phyloP scores from a whole-genome alignment of 2,113 vertebrate species.

The Dermatemys mawii region DNA sequence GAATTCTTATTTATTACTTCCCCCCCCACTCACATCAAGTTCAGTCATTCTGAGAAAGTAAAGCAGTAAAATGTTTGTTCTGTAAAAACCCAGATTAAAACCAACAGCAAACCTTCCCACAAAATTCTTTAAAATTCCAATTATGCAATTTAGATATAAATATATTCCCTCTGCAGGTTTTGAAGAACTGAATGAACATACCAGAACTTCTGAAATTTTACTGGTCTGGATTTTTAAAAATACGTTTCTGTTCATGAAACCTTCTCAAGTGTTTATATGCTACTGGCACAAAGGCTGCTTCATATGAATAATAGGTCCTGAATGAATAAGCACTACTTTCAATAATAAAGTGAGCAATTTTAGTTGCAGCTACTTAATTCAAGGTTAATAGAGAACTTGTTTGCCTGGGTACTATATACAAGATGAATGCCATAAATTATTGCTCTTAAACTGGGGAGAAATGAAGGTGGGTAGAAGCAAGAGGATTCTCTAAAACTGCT shows the following conservation, averaged over 20 bases:
- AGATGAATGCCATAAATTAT: background rate
- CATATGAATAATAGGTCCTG: background rate
- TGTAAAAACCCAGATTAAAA: background rate
- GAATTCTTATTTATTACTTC: background rate
- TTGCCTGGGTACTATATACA: background rate
- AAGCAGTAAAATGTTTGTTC: background rate
- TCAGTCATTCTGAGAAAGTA: background rate
- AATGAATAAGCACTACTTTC: background rate
- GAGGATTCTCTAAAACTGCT: background rate
- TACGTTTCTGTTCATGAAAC: background rate
- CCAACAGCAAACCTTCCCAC: background rate
- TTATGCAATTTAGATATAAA: background rate
- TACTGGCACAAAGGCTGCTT: background rate
- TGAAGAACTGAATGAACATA: background rate
- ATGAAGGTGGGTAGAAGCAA: background rate
- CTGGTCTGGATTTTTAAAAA: background rate
- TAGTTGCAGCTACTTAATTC: background rate
- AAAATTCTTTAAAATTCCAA: background rate
- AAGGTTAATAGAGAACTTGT: background rate
- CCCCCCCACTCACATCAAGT: background rate
- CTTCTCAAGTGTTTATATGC: background rate
- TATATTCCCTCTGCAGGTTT: background rate
- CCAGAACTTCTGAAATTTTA: background rate
- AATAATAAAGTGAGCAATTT: background rate
- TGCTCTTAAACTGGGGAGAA: background rate